phyloP scores from a whole-genome alignment of 1,140 invertebrate genomes.

The Drosophila virilis region DNA sequence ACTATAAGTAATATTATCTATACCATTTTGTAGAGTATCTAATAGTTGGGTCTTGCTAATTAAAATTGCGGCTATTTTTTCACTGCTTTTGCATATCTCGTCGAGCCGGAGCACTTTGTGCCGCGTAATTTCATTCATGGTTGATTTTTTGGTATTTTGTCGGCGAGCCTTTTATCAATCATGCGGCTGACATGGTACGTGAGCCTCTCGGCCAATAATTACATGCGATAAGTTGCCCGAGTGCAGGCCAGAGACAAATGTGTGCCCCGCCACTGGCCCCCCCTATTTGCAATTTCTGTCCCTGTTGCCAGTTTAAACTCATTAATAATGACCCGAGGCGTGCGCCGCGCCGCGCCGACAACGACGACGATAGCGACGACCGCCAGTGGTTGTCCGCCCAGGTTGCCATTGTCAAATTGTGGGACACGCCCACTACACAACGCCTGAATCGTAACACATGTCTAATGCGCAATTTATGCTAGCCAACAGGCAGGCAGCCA shows the following conservation, averaged over 20 bases:
- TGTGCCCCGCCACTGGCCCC: conserved; percentile 3
- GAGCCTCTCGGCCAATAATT: conserved; percentile 77
- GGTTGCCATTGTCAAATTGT: conserved; percentile 71
- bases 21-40: conserved; percentile 3
- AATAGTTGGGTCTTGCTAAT: background rate
- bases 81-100: conserved; percentile 62
- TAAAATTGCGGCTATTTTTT: background rate
- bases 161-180: conserved; percentile 78
- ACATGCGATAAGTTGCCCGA: conserved; percentile 76
- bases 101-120: conserved; percentile 62
- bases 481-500: conserved; percentile 35
- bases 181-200: conserved; percentile 63
- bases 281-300: conserved; percentile 34
- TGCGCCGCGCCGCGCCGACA: conserved; percentile 17
- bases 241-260: conserved; percentile 41
- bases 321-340: conserved; percentile 74
- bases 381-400: conserved; percentile 44
- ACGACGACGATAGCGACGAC: conserved; percentile 25
- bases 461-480: conserved; percentile 73
- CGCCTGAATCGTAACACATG: conserved; percentile 51
- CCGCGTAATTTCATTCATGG: conserved; percentile 70
- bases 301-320: conserved; percentile 69
- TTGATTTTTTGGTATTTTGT: conserved; percentile 75
- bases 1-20: too few species aligned
- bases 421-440: conserved; percentile 59